These are phyloP conservation scores for Portevinia maculata DNA, from an alignment of 2,888 invertebrate genomes.

Conservation along the genomic window DNA sequence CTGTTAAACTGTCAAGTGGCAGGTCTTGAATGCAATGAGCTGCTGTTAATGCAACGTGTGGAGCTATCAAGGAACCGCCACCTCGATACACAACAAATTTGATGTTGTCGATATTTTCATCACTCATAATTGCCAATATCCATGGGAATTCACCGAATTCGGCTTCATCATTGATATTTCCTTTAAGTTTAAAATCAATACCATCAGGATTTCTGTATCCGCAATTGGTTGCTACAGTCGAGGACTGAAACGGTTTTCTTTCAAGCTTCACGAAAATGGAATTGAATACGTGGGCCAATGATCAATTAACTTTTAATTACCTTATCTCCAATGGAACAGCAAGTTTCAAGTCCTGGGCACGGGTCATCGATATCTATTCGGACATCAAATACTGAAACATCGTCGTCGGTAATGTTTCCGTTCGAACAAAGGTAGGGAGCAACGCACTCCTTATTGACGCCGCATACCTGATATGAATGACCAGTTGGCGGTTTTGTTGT, in stretches of 20 bases:
- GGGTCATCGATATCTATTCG: conserved; percentile 84
- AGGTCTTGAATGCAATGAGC: conserved; percentile 86
- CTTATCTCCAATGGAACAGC: conserved; percentile 78
- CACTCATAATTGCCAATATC: conserved; percentile 89
- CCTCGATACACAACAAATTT: conserved; percentile 86
- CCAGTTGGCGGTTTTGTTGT: not conserved
- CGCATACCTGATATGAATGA: conserved; percentile 77
- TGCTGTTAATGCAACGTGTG: conserved; percentile 88
- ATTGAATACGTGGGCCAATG: not conserved
- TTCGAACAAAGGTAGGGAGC: conserved; percentile 90
- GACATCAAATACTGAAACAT: conserved; percentile 89
- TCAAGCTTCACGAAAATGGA: conserved; percentile 28
- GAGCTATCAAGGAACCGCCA: conserved; percentile 91
- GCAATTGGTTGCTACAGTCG: conserved; percentile 83
- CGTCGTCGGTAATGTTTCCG: conserved; percentile 87
- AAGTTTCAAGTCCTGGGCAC: conserved; percentile 78
- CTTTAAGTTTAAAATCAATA: conserved; percentile 88
- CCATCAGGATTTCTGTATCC: conserved; percentile 89
- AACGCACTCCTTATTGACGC: conserved; percentile 87
- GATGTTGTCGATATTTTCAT: conserved; percentile 81
- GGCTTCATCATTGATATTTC: conserved; percentile 85
- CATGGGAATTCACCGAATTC: conserved; percentile 92
- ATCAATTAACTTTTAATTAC: conserved; percentile 63
- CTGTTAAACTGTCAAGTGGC: conserved; percentile 77
- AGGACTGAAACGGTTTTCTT: too few relatives aligned